Conservation (phyloP, 2,797 vertebrate species). For the Triplophysa yarkandensis region DNA sequence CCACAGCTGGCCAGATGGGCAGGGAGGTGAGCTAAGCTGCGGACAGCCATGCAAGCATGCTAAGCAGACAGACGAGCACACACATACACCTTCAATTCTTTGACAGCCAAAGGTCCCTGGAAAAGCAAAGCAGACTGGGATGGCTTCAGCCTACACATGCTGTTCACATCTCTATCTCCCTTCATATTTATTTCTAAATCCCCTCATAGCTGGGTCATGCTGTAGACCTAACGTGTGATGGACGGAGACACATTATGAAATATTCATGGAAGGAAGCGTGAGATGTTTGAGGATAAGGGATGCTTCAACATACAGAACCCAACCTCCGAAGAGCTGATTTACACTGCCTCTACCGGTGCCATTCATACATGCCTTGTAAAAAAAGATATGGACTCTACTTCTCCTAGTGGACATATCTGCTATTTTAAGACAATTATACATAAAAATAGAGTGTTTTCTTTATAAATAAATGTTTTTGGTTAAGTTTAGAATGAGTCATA, state of each 20-base stretch:
- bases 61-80: conserved; percentile 1
- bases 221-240: conserved; percentile 53
- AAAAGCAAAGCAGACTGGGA: conserved; percentile 13
- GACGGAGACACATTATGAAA: conserved; percentile 57
- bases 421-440: neutral
- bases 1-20: conserved; percentile 42
- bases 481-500: neutral
- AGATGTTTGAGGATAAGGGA: conserved; percentile 27
- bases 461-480: neutral
- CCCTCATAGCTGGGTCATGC: conserved; percentile 45
- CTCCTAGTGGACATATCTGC: conserved; percentile 18
- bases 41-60: conserved; percentile 26
- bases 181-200: conserved; percentile 50
- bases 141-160: conserved; percentile 19
- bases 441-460: neutral
- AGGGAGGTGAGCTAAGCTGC: conserved; percentile 36
- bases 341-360: conserved; percentile 24
- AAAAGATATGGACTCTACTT: conserved; percentile 16
- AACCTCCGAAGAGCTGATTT: conserved; percentile 2
- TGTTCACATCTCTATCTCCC: conserved; percentile 17
- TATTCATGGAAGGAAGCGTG: conserved; percentile 54
- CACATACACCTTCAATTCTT: conserved; percentile 23
- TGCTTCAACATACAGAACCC: conserved; percentile 18
- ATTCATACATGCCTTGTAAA: neutral
- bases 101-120: conserved; percentile 13